phyloP scores from a whole-genome alignment of 2,888 invertebrate species.

The Drosophila atroscutellata region DNA sequence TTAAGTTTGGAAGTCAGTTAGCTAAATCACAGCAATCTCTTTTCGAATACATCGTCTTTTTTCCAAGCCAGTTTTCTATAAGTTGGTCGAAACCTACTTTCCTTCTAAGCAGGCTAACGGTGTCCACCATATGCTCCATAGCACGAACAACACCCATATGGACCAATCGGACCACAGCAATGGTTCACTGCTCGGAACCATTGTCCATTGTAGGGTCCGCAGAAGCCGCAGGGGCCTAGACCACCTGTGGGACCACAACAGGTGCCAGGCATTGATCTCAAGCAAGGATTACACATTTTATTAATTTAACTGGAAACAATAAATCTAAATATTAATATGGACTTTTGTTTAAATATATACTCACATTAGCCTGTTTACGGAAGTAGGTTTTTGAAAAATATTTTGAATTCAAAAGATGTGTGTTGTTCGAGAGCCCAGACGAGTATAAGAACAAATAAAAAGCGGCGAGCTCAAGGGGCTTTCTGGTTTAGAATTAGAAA shows the following conservation, averaged over 20 bases:
- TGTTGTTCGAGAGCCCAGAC: constrained; percentile 29
- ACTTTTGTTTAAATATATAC: constrained; percentile 4
- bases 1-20: background rate
- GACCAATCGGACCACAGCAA: constrained; percentile 69
- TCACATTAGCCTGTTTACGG: constrained; percentile 65
- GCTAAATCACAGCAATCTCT: background rate
- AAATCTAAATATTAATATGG: background rate
- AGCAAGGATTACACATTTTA: constrained; percentile 66
- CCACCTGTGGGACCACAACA: constrained; percentile 75
- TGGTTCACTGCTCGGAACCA: constrained; percentile 70
- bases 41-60: constrained; percentile 1
- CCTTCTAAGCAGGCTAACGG: constrained; percentile 67
- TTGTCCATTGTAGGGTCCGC: constrained; percentile 71
- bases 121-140: constrained; percentile 66
- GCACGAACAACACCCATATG: constrained; percentile 69
- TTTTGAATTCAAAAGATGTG: constrained; percentile 46
- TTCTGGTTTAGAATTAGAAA: background rate
- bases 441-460: constrained; percentile 23
- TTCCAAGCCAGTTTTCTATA: background rate
- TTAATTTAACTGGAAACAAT: background rate
- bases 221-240: constrained; percentile 65
- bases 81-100: constrained; percentile 45
- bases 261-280: constrained; percentile 67
- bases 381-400: constrained; percentile 53
- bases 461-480: no score